phyloP scores from a whole-genome alignment of 2,113 vertebrate genomes.

The Dunckerocampus dactyliophorus region DNA sequence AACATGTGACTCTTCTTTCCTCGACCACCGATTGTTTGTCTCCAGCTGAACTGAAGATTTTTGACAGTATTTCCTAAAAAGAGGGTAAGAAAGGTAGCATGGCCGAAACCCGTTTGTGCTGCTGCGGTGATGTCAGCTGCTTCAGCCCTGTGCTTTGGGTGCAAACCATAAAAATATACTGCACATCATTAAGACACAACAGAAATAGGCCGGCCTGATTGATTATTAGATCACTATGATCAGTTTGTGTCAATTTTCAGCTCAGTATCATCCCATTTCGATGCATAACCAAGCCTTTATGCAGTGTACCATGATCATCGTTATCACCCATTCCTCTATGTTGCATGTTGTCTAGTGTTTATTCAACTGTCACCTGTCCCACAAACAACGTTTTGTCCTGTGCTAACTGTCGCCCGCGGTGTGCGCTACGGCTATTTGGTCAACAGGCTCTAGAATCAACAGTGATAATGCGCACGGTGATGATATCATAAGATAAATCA shows the following conservation, averaged over 20 bases:
- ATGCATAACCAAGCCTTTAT: background rate
- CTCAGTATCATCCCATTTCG: background rate
- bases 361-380: conserved; percentile 52
- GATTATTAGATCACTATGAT: background rate
- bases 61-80: conserved; percentile 71
- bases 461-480: background rate
- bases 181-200: conserved; percentile 10
- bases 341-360: conserved; percentile 65
- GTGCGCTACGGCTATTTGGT: conserved; percentile 59
- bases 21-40: conserved; percentile 62
- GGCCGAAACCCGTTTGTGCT: conserved; percentile 60
- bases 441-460: conserved; percentile 57
- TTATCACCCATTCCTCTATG: conserved; percentile 38
- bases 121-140: conserved; percentile 63
- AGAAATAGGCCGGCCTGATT: background rate
- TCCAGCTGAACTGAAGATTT: conserved; percentile 73
- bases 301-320: conserved; percentile 4
- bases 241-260: too few species aligned
- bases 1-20: conserved; percentile 68
- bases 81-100: conserved; percentile 74
- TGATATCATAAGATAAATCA: too few species aligned
- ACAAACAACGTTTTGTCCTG: conserved; percentile 51
- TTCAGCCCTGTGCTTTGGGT: conserved; percentile 40
- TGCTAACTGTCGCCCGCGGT: conserved; percentile 48
- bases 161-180: conserved; percentile 13